Evolutionary conservation across 2,113 vertebrate genomes (phyloP).

Genomic region (Lophius piscatorius): DNA sequence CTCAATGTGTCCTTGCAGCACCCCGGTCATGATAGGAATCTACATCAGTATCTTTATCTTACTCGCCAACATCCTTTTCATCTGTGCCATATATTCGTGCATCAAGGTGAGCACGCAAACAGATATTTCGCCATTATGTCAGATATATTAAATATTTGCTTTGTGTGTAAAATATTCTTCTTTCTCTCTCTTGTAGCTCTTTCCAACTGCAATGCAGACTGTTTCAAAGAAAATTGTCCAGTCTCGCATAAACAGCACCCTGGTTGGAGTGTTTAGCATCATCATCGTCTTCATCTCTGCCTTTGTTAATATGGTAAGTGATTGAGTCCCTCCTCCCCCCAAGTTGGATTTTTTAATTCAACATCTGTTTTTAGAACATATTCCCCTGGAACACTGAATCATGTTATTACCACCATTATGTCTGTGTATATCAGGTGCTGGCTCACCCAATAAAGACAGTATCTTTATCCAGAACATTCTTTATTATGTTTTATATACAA

Average conservation of each 20-base stretch:
- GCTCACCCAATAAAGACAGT: too few relatives aligned
- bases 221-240: conserved; percentile 91
- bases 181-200: conserved; percentile 76
- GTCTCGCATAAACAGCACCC: conserved; percentile 90
- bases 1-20: conserved; percentile 75
- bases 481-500: too few relatives aligned
- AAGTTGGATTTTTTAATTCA: too few relatives aligned
- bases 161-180: background rate
- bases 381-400: too few relatives aligned
- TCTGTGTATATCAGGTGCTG: too few relatives aligned
- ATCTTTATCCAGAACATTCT: too few relatives aligned
- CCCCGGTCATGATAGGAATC: conserved; percentile 88
- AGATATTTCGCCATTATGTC: background rate
- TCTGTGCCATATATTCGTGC: conserved; percentile 92
- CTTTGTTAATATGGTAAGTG: conserved; percentile 89
- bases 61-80: conserved; percentile 86
- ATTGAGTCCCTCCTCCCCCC: background rate
- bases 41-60: conserved; percentile 89
- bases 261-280: conserved; percentile 88
- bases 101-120: conserved; percentile 78
- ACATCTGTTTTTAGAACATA: too few relatives aligned
- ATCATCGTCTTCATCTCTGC: conserved; percentile 92
- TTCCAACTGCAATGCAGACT: conserved; percentile 85
- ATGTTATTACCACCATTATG: too few relatives aligned
- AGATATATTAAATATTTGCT: too few relatives aligned